Base-by-base conservation (phyloP, 2,888 invertebrate genomes). In the Elmis aenea region DNA sequence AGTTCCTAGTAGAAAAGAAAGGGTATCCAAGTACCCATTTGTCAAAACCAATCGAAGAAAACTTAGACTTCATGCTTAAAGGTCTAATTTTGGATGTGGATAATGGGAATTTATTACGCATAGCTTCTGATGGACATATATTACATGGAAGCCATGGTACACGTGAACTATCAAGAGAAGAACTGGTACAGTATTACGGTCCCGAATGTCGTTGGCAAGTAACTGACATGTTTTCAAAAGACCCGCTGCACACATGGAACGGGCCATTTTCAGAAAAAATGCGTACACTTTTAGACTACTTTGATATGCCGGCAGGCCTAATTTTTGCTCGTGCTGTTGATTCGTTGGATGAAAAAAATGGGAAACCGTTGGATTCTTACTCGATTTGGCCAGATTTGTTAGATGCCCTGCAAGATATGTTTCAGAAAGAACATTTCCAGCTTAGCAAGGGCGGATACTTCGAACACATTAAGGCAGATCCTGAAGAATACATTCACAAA, bases 11-110 rank as follows among this genome's bases (percentile, higher is more conserved):
- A 1, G 64, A 75, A 1, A 50, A 74, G 9, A 77, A 73, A 51
- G 75, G 72, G 1, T 81, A 81, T 52, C 64, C 73, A 4, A 36
- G 60, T 0, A 62, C 68, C 22, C 63, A 68, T 42, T 51, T 83
- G 5, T 52, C 70, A 6, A 60, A 68, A 41, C 74, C 77, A 1
- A 57, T 81, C 12, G 65, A 69, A 8, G 60, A 71, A 1, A 71
- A 73, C 37, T 59, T 74, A 10, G 80, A 83, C 58, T 85, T 86
- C 52, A 62, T 85, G 54, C 79, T 81, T 48, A 82, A 81, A 57
- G 86, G 86, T 0, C 62, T 88, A 5, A 70, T 85, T 28, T 59
- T 85, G n/a, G 87, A 87, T 58, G 72, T 76, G 22, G 70, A 75
- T 12, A 72, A 66, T 13, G 84, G 85, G 1, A 79, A 78, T 56